Evolutionary conservation across 1,140 invertebrate species (phyloP), one percentile per base, ranked within the genome.

Genomic region (Aphidius ervi): DNA sequence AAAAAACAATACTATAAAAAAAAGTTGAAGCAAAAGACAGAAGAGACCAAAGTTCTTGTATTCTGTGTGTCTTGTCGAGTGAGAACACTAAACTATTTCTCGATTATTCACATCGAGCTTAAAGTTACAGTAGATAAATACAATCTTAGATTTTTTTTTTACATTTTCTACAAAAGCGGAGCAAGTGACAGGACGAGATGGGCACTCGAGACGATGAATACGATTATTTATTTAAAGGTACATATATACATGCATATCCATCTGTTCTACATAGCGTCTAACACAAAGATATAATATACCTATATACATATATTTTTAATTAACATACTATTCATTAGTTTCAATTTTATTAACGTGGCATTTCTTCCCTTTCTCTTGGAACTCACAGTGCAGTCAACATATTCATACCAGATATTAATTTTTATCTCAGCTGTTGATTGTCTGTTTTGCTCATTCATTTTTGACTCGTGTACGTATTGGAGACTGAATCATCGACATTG

Each of bases 171-270:
- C 10, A 23, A 7, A n/a, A 39, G 62, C 65, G 64, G 63, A 65
- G 59, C 64, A 61, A 68, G 81, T 86, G 68, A 31, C 55, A 63
- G 49, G 62, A 69, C 81, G 86, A 86, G 83, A 96, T 95, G 93
- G 92, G 91, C 81, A 92, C 91, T 83, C 93, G 95, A 84, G 96
- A 98, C 85, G 96, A 98, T 84, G 97, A 99, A 86, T 99, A 99
- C 83, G 97, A 99, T 86, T 99, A 99, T 90, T 90, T 99, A 81
- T 99, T 99, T 84, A 99, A 99, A 95, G 97, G 97, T 98, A 87
- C 84, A 79, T 70, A 55, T 54, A 16, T 23, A 5, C 66, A 63
- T 46, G 41, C 16, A 39, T 40, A 62, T 9, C 5, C 9, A 0
- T 50, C 9, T 45, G 47, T 39, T 58, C 9, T 42, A 41, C 20